Base-by-base conservation (phyloP, 2,113 vertebrate species). In the Loxodonta africana region DNA sequence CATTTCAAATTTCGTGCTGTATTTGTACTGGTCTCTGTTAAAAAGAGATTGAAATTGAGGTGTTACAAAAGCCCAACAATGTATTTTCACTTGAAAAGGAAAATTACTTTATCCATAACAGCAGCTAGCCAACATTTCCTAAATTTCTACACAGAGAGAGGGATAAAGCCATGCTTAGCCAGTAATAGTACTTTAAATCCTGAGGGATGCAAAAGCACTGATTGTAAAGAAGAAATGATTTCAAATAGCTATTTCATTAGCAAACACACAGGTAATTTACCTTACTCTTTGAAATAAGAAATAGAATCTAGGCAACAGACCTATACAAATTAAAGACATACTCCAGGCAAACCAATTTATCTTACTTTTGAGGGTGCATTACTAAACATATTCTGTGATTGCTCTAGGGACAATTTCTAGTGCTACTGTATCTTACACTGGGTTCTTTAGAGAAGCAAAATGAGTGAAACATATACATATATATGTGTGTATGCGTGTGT, bases 181-280 rank as follows among this genome's bases (percentile, higher is more conserved):
- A 87, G 63, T 0, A n/a, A 97, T 96, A 97, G 94, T 90, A 69
- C 95, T 98, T 97, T 93, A 97, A 87, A 97, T 97, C 95, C 0
- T 95, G 25, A 80, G 94, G 95, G 93, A 96, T 93, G 44, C 83
- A 81, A 0, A 44, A 81, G 82, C 21, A 6, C 91, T 98, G 95
- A 98, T 95, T 97, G 83, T 95, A 92, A 95, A 81, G 80, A 94
- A 98, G 88, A 96, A 95, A 97, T 84, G 25, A 97, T 92, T 97
- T 98, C 48, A 96, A 95, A 92, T 33, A 57, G 71, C 30, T 95
- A 51, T 33, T 83, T 95, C 33, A 20, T 98, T 98, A 97, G 84
- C 93, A 88, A 46, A 97, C 44, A 90, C 44, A 86, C 41, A 97
- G 62, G 33, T 37, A 89, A 95, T 92, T 96, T 96, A 96, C 71